Evolutionary conservation across 2,888 invertebrate genomes (phyloP), one percentile per base, ranked within the genome.

Genomic region (Tiliacea aurago): DNA sequence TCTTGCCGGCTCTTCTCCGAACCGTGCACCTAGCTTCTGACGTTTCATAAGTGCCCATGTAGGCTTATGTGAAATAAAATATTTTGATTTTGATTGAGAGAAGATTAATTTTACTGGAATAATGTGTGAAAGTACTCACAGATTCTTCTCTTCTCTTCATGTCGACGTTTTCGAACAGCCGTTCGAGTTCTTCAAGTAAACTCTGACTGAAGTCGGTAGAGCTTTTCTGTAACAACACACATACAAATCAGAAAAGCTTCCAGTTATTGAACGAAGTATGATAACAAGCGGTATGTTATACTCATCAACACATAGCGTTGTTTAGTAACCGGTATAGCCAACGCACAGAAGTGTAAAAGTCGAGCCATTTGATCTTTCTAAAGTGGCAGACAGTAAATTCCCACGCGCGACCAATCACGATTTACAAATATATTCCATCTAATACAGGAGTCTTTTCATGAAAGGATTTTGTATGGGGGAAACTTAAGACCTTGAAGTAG

Each of bases 171-270:
- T 53, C 20, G 11, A 76, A 79, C 20, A 72, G 53, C 0, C 11
- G 11, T 4, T 76, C 76, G 0, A 76, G 41, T 20, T 76, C 73
- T 23, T 79, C 58, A 0, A 76, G 47, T 33, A 76, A 47, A 47
- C 76, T 76, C 20, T 73, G 63, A 20, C 73, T 79, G 41, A 76
- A 76, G 4, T 76, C 76, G 5, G 72, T 79, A 4, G 78, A 70
- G 10, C 23, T 76, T 72, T 76, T 76, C 76, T 76, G 80, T 33
- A 79, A 76, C 13, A 47, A 72, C 9, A 53, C 1, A 53, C 1
- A 47, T 23, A 33, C 6, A 9, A 58, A 64, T 73, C 23, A 72
- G 28, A 53, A 23, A 49, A 51, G 0, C 6, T 3, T 1, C 49
- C 2, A 53, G 5, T 37, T 43, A 37, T 45, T 23, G 13, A 28